Conservation (phyloP, 1,140 invertebrate genomes). For the Laupala kohalensis region DNA sequence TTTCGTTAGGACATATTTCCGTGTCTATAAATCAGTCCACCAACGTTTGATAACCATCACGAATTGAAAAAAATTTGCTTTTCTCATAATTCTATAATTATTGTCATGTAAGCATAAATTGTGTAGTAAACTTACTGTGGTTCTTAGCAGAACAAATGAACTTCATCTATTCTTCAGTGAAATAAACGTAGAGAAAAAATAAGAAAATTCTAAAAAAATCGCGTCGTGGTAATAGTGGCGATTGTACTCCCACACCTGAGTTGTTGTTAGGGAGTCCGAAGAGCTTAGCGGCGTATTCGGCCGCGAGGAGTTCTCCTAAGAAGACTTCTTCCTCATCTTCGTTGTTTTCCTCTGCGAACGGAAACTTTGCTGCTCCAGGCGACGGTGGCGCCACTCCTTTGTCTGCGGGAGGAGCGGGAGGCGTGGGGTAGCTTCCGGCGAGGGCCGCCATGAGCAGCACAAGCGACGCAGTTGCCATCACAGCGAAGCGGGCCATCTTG, state of each 20-base stretch:
- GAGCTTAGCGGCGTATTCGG: neutral
- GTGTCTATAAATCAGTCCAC: no score
- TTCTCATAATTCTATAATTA: neutral
- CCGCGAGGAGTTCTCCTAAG: neutral
- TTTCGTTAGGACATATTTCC: neutral
- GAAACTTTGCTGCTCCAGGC: neutral
- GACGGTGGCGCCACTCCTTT: neutral
- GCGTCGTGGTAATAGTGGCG: no score
- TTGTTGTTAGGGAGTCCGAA: neutral
- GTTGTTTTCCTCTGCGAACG: neutral
- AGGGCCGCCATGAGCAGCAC: neutral
- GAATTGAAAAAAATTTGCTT: no score
- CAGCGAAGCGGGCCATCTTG: no score
- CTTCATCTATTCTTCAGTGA: neutral
- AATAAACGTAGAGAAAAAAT: neutral
- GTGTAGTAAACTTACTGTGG: neutral
- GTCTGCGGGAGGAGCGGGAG: neutral
- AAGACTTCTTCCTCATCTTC: neutral
- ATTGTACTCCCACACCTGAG: neutral
- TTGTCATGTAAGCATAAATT: neutral
- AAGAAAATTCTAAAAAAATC: no score
- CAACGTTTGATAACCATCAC: no score
- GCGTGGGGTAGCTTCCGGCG: neutral
- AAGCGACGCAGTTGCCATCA: no score
- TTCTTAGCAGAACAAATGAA: neutral